These are phyloP conservation scores for Dermochelys coriacea DNA, from an alignment of 2,797 vertebrate genomes.

Conservation along the genomic window DNA sequence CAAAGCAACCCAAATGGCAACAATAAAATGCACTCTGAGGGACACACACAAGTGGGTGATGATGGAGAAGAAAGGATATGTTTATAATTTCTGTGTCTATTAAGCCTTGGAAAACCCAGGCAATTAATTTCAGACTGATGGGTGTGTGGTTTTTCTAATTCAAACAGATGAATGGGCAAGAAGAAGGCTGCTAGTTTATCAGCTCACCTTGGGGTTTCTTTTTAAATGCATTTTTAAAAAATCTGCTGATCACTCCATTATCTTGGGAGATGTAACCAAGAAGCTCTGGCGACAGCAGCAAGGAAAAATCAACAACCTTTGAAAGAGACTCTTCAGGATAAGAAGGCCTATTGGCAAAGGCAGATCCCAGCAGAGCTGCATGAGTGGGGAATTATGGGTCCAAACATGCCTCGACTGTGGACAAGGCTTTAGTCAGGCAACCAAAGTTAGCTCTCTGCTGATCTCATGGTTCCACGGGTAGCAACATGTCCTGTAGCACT, in stretches of 20 bases:
- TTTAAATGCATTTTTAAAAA: not conserved
- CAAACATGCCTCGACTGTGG: not conserved
- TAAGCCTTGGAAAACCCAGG: not conserved
- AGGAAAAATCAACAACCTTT: not conserved
- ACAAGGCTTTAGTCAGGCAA: not conserved
- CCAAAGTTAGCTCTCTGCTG: not conserved
- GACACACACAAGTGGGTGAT: not conserved
- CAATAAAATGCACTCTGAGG: rapidly evolving
- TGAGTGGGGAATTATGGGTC: not conserved
- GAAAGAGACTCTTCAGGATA: not conserved
- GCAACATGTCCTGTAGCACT: not conserved
- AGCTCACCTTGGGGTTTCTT: constrained; percentile 10
- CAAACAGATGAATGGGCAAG: constrained; percentile 55
- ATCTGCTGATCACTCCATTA: constrained; percentile 14
- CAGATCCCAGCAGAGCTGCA: not conserved
- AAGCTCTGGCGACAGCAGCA: not conserved
- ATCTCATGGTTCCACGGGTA: not conserved
- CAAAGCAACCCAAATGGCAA: not conserved
- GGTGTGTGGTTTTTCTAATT: not conserved
- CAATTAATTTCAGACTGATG: constrained; percentile 14
- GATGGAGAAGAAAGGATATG: not conserved
- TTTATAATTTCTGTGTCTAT: not conserved
- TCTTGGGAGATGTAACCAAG: not conserved
- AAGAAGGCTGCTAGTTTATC: constrained; percentile 71
- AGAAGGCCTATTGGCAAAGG: not conserved